Conservation (phyloP, 2,113 vertebrate species). For the Oreamnos americanus region DNA sequence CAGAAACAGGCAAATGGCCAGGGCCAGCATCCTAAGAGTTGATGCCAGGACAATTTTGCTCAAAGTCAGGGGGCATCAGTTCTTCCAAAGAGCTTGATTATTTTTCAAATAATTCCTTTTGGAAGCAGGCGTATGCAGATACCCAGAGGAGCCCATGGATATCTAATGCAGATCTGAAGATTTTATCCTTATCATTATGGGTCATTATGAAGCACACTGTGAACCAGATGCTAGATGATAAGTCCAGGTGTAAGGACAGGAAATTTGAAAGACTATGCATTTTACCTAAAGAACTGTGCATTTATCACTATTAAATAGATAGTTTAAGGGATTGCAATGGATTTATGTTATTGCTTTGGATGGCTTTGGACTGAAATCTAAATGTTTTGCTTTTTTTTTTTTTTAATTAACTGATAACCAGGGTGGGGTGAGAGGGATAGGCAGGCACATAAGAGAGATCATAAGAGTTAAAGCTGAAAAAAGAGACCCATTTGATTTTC, state of each 20-base stretch:
- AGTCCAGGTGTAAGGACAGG: neutral
- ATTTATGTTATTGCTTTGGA: neutral
- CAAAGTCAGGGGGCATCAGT: neutral
- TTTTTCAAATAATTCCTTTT: neutral
- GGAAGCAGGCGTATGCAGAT: neutral
- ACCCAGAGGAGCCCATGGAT: neutral
- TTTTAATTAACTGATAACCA: neutral
- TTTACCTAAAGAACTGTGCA: neutral
- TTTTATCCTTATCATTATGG: neutral
- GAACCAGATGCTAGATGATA: neutral
- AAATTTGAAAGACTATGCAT: neutral
- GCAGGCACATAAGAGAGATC: neutral
- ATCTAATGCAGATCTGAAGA: neutral
- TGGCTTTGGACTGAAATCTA: neutral
- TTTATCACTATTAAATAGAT: neutral
- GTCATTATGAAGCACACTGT: neutral
- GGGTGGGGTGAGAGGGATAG: neutral
- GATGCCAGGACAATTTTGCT: neutral
- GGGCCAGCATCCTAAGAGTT: neutral
- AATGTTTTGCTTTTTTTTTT: neutral
- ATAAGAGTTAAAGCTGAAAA: neutral
- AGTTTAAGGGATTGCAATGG: neutral
- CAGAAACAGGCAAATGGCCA: neutral
- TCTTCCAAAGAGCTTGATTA: neutral
- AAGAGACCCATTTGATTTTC: neutral